Conservation (phyloP, 2,797 vertebrate genomes). For the Microhierax caerulescens region DNA sequence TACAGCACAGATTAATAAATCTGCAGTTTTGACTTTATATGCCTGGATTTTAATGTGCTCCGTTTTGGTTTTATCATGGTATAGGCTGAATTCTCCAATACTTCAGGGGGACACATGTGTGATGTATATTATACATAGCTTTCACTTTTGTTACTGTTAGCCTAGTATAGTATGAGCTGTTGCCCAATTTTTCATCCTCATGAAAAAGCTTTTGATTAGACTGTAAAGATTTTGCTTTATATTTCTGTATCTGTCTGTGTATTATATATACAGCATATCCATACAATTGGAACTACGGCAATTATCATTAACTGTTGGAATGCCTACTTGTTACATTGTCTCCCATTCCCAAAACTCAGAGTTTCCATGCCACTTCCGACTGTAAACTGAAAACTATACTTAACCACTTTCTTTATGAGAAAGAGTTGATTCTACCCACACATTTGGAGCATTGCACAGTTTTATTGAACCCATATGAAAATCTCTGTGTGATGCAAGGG, state of each 20-base stretch:
- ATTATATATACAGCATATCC: not conserved
- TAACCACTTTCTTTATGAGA: conserved; percentile 45
- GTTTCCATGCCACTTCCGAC: conserved; percentile 34
- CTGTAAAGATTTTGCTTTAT: not conserved
- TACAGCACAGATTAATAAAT: not conserved
- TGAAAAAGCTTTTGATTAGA: not conserved
- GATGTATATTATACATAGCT: not conserved
- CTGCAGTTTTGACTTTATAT: not conserved
- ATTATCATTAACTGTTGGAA: not conserved
- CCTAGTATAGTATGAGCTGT: not conserved
- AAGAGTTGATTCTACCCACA: conserved; percentile 38
- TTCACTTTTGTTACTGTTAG: not conserved
- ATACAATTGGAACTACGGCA: not conserved
- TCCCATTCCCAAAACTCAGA: not conserved
- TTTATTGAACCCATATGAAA: conserved; percentile 60
- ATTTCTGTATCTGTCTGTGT: not conserved
- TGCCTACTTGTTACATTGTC: not conserved
- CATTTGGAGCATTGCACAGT: not conserved
- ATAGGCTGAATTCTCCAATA: not conserved
- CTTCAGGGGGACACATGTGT: not conserved
- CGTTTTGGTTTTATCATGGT: not conserved
- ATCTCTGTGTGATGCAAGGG: not conserved
- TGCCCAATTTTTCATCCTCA: not conserved
- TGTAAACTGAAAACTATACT: not conserved
- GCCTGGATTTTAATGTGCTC: not conserved